Base-by-base conservation (phyloP, 2,888 invertebrate species). In the Tachina fera region DNA sequence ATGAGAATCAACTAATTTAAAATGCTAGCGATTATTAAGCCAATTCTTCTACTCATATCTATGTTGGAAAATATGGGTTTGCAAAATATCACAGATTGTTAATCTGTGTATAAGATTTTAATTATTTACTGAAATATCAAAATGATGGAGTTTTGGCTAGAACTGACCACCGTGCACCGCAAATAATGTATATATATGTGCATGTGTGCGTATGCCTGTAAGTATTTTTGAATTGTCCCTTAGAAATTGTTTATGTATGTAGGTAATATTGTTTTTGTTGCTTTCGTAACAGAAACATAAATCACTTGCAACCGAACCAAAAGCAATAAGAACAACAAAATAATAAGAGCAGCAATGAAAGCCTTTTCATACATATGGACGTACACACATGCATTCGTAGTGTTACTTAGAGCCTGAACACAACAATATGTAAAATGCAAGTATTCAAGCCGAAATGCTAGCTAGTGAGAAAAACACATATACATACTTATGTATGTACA, bases 301-400 rank as follows among this genome's bases (percentile, higher is more conserved):
- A 85, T 85, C 85, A 85, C 78, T 85, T 82, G 78, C 43, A 82
- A 78, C 82, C 81, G 77, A 82, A 85, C 77, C 39, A 22, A 61
- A 31, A 75, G 60, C 81, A 75, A 68, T 60, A 75, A n/a, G n/a
- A 81, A 75, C 68, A 75, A 81, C 43, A 68, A 41, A 61, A 75
- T 68, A 70, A 75, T 74, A 60, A 9, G 58, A 67, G 56, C 67
- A 68, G 80, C 43, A 74, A 74, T 74, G 60, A 53, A 74, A 67
- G 43, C 51, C 60, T 47, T n/a, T 58, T 71, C 79, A 65, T 80
- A 75, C 58, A 67, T 31, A 1, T 6, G 5, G 0, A 31, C 31
- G 6, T 31, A 31, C 31, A 31, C 6, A 31, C 31, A 6, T 6
- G 0, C 31, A 31, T 31, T 31, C 31, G 6, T 80, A 76, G 70